Percentiles rank a stretch among this genome's conserved stretches.
Evolutionary conservation across 2,797 vertebrate species (phyloP).

Genomic region (Hydrocynus forskahlii): DNA sequence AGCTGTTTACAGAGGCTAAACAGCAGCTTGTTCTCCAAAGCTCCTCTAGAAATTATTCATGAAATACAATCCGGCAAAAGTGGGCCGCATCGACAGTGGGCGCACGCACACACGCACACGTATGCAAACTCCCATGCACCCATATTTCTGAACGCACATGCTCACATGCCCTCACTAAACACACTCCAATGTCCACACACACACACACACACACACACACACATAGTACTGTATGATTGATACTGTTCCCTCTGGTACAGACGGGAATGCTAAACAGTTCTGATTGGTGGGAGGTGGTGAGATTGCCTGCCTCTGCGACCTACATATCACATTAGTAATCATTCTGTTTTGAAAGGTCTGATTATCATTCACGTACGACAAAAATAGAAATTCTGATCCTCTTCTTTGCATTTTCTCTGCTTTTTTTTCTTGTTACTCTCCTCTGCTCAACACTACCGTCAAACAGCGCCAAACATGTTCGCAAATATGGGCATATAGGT

Average conservation of each 20-base stretch:
- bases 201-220: conserved; percentile 33
- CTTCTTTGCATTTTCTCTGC: background rate
- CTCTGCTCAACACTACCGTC: conserved; percentile 12
- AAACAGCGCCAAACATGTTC: background rate
- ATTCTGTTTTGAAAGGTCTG: conserved; percentile 21
- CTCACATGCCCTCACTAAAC: conserved; percentile 21
- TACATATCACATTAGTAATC: conserved; percentile 38
- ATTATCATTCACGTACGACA: conserved; percentile 34
- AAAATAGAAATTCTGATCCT: conserved; percentile 10
- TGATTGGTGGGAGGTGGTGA: conserved; percentile 43
- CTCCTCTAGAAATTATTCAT: conserved; percentile 56
- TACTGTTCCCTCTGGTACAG: conserved; percentile 17
- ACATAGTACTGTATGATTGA: conserved; percentile 24
- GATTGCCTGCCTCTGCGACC: conserved; percentile 40
- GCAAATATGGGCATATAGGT: background rate
- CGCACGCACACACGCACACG: conserved; percentile 14
- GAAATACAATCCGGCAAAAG: conserved; percentile 50
- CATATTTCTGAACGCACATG: conserved; percentile 17
- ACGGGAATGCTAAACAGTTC: conserved; percentile 20
- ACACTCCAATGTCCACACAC: conserved; percentile 6
- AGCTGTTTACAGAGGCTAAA: conserved; percentile 69
- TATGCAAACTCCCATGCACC: conserved; percentile 2
- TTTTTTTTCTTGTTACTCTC: background rate
- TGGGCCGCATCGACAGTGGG: background rate
- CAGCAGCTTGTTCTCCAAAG: conserved; percentile 44